Percentiles rank a stretch among this genome's conserved stretches.
These are phyloP conservation scores for Ips nitidus DNA, from an alignment of 1,140 invertebrate species.

Conservation along the genomic window DNA sequence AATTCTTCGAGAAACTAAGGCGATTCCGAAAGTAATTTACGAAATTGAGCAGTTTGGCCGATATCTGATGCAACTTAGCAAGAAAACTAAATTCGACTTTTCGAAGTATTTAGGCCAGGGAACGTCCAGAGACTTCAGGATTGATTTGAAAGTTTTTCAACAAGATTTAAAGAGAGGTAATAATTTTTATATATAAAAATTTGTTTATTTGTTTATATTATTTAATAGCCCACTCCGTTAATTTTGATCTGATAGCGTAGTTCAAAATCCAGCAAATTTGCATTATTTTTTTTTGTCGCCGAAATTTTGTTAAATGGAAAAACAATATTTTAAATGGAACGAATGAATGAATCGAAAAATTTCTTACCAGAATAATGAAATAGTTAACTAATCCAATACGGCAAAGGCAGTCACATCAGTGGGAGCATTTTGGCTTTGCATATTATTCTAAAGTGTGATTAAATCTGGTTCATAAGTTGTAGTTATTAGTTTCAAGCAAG, in stretches of 20 bases:
- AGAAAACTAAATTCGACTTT: constrained; percentile 59
- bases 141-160: constrained; percentile 35
- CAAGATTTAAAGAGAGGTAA: constrained; percentile 13
- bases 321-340: too few relatives aligned
- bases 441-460: constrained; percentile 12
- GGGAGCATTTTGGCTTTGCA: constrained; percentile 38
- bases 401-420: constrained; percentile 12
- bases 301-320: too few relatives aligned
- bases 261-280: too few relatives aligned
- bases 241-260: too few relatives aligned
- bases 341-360: too few relatives aligned
- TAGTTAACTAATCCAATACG: too few relatives aligned
- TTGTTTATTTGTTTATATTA: too few relatives aligned
- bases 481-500: constrained; percentile 42
- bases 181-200: too few relatives aligned
- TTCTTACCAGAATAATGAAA: too few relatives aligned
- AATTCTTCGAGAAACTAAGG: constrained; percentile 60
- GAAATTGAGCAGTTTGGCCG: constrained; percentile 64
- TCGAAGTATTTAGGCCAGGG: constrained; percentile 58
- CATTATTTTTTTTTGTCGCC: too few relatives aligned
- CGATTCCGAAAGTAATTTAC: constrained; percentile 60
- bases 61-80: constrained; percentile 58
- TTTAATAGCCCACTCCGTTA: too few relatives aligned
- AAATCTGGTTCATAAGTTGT: constrained; percentile 37
- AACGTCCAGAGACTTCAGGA: constrained; percentile 60